A percentile compares a stretch with the other conserved stretches of the same genome.
Conservation (phyloP, 2,888 invertebrate genomes). For the Cyaniris semiargus region DNA sequence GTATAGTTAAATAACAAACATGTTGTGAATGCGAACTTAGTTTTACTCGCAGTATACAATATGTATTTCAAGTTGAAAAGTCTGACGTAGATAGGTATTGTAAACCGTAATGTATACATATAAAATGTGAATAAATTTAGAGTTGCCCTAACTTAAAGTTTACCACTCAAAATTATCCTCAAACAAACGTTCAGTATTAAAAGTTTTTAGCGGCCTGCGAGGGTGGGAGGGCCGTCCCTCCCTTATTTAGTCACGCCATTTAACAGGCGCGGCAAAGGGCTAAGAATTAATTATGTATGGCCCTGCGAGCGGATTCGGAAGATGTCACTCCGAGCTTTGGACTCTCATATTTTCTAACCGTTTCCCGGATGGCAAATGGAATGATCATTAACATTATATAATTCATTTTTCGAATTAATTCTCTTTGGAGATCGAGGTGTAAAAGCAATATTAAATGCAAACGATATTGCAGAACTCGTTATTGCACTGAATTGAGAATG, state of each 20-base stretch:
- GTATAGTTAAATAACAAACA: too few relatives aligned
- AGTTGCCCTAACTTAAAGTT: constrained; percentile 33
- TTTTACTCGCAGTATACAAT: too few relatives aligned
- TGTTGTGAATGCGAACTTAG: too few relatives aligned
- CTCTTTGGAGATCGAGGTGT: constrained; percentile 2
- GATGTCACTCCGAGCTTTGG: constrained; percentile 49
- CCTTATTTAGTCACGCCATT: constrained; percentile 77
- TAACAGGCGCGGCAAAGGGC: constrained; percentile 72
- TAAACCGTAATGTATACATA: constrained; percentile 19
- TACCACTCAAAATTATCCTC: constrained; percentile 55
- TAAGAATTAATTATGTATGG: constrained; percentile 66
- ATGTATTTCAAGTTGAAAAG: too few relatives aligned
- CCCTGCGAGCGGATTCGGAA: constrained; percentile 49
- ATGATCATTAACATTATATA: constrained; percentile 35
- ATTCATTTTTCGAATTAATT: constrained; percentile 29
- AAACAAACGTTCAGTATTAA: constrained; percentile 64
- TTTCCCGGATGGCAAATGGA: constrained; percentile 42
- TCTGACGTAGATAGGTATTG: constrained; percentile 4
- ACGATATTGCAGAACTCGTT: neutral
- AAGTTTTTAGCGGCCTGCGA: constrained; percentile 55
- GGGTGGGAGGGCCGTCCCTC: constrained; percentile 51
- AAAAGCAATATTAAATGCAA: neutral
- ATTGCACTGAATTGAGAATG: neutral
- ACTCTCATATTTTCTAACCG: constrained; percentile 45
- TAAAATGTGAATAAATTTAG: constrained; percentile 28